These are phyloP conservation scores for Mormyrops boulengeri DNA, from an alignment of 2,797 vertebrate species.

Conservation along the genomic window DNA sequence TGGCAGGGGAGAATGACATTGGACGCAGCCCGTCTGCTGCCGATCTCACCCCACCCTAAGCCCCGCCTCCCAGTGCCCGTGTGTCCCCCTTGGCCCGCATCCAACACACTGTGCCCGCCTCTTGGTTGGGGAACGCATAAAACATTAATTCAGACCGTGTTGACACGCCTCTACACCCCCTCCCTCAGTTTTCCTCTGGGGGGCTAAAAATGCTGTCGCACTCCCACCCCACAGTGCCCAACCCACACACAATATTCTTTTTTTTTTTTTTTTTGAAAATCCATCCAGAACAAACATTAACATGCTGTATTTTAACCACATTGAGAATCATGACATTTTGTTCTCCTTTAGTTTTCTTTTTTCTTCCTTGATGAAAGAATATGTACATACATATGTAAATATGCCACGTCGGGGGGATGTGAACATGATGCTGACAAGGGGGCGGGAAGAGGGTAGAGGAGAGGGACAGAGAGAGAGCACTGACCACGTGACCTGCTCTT, in stretches of 20 bases:
- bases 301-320: slow-evolving; percentile 64
- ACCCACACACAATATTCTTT: slow-evolving; percentile 45
- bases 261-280: slow-evolving; percentile 51
- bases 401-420: slow-evolving; percentile 41
- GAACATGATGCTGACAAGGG: slow-evolving; percentile 31
- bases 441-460: background rate
- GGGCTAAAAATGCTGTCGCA: background rate
- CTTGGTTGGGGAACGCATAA: background rate
- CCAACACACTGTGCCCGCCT: background rate
- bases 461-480: slow-evolving; percentile 25
- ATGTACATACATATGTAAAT: slow-evolving; percentile 62
- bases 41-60: background rate
- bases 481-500: slow-evolving; percentile 50
- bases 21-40: background rate
- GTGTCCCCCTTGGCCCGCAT: background rate
- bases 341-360: slow-evolving; percentile 42
- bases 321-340: slow-evolving; percentile 51
- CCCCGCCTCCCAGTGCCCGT: background rate
- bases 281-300: slow-evolving; percentile 62
- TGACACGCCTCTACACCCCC: background rate
- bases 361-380: slow-evolving; percentile 58
- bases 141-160: background rate
- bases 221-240: background rate
- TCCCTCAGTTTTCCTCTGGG: background rate
- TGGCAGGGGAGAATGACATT: background rate